These are phyloP conservation scores for Dusona sp. DNA, from an alignment of 2,888 invertebrate species.

Conservation along the genomic window DNA sequence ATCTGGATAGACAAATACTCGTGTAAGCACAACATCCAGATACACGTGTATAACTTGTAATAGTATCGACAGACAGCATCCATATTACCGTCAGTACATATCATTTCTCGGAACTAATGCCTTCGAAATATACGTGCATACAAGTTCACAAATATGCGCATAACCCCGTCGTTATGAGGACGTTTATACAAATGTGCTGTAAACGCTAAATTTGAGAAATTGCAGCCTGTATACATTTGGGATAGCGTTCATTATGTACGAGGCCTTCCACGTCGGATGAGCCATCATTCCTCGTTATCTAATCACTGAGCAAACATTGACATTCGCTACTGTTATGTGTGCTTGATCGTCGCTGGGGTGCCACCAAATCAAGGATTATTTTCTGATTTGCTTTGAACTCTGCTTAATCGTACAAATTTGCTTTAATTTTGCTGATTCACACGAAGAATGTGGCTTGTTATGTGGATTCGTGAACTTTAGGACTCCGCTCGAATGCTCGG, in stretches of 20 bases:
- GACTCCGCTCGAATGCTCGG: not conserved
- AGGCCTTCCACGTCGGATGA: constrained; percentile 2
- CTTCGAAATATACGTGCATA: constrained; percentile 13
- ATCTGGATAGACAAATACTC: constrained; percentile 23
- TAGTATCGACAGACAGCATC: constrained; percentile 32
- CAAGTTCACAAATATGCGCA: constrained; percentile 35
- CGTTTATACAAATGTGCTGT: constrained; percentile 3
- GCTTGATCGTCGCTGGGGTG: not conserved
- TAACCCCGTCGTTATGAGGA: not conserved
- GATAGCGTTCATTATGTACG: not conserved
- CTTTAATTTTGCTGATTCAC: not conserved
- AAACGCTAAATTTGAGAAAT: constrained; percentile 20
- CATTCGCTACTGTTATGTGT: not conserved
- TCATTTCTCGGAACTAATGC: constrained; percentile 47
- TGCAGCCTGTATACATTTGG: constrained; percentile 17
- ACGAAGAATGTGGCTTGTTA: not conserved
- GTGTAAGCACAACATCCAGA: not conserved
- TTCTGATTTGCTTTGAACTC: constrained; percentile 7
- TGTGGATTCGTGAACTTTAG: not conserved
- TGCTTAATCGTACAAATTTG: constrained; percentile 1
- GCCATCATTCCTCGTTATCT: not conserved
- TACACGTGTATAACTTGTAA: constrained; percentile 1
- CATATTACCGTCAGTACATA: constrained; percentile 49
- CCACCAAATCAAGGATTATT: not conserved
- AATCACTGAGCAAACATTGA: constrained; percentile 11